Base-by-base conservation (phyloP, 2,113 vertebrate species). In the Pygoscelis adeliae region DNA sequence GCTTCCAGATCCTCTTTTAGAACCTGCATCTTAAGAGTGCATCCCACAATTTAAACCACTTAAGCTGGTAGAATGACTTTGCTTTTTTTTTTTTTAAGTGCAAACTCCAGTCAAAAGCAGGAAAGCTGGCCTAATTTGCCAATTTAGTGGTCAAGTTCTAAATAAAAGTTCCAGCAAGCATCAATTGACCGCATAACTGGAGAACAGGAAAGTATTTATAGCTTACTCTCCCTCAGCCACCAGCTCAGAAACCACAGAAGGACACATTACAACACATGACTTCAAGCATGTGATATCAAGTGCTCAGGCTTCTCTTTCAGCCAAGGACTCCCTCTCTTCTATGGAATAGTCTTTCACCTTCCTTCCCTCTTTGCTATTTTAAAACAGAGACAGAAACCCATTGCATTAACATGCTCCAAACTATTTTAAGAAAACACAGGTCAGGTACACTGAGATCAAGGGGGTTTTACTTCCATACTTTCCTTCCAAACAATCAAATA, bases 191-290 rank as follows among this genome's bases (percentile, higher is more conserved):
- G 89, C 78, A 25, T 23, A 71, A 96, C 15, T 38, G 30, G 70
- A 94, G 46, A 95, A 85, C 10, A 76, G 66, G 30, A 40, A 59
- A 90, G 55, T 73, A 95, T 93, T 94, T 93, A 87, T 77, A 94
- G 87, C 59, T 71, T 56, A 46, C 9, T 83, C 10, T 85, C 53
- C 38, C 36, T 77, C 62, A 83, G 58, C 52, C 81, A 89, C 22
- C 62, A 79, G 69, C 89, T 91, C 89, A 94, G 81, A 96, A 95
- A 90, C 87, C 84, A 85, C 93, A 93, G 49, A 59, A 96, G 61
- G 56, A 69, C 77, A 63, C 40, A 73, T 53, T 67, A 65, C 26
- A 89, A 77, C 91, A 90, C 42, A 44, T 79, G 81, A 89, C 50
- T 53, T 30, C 55, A 91, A 92, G 46, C 73, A 89, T 5, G 1